Conservation (phyloP, 2,113 vertebrate species). For the Piliocolobus tephrosceles region DNA sequence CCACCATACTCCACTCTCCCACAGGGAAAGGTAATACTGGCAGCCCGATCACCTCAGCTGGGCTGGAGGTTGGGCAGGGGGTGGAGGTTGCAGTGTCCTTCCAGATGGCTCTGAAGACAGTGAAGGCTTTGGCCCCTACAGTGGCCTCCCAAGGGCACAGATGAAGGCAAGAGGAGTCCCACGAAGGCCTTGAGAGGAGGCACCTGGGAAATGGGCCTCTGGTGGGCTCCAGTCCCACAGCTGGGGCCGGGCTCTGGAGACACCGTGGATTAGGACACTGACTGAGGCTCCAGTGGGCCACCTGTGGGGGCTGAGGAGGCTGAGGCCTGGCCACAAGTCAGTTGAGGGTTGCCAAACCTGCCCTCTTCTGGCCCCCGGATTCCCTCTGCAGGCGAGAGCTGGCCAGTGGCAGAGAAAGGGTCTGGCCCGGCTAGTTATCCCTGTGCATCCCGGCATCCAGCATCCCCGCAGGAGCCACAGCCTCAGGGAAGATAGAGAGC, state of each 20-base stretch:
- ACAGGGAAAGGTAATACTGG: not conserved
- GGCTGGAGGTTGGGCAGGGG: not conserved
- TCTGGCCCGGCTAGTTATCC: not conserved
- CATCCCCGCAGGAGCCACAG: not conserved
- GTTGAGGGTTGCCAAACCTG: not conserved
- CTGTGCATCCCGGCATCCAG: fast-evolving
- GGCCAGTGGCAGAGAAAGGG: not conserved
- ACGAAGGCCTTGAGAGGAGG: not conserved
- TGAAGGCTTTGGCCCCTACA: not conserved
- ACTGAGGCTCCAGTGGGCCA: not conserved
- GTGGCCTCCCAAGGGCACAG: fast-evolving
- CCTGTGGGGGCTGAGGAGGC: not conserved
- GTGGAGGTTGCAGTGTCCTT: fast-evolving
- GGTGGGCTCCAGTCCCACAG: not conserved
- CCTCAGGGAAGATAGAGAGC: conserved; percentile 75
- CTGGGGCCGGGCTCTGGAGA: not conserved
- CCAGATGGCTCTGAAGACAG: not conserved
- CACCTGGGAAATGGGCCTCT: fast-evolving
- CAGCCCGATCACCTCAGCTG: not conserved
- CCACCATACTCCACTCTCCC: not conserved
- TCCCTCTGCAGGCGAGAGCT: not conserved
- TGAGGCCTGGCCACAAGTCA: not conserved
- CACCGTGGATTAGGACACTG: not conserved
- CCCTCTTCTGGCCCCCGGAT: not conserved
- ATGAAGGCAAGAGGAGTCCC: not conserved